These are phyloP conservation scores for Andrena dorsata DNA, from an alignment of 2,888 invertebrate genomes.

Conservation along the genomic window DNA sequence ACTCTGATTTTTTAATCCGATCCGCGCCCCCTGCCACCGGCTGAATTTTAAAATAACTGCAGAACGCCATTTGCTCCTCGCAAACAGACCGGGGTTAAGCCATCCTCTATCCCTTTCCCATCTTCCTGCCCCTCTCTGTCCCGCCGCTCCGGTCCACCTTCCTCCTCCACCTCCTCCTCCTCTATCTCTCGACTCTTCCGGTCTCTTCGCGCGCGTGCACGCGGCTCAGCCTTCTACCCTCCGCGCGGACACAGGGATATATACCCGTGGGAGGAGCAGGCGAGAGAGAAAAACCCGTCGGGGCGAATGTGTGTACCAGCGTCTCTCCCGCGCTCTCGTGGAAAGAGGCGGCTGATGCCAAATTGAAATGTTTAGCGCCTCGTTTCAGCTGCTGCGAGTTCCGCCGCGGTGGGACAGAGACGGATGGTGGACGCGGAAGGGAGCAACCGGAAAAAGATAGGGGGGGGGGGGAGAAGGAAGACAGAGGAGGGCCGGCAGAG, in stretches of 20 bases:
- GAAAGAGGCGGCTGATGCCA: slow-evolving; percentile 70
- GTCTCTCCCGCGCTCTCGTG: slow-evolving; percentile 6
- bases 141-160: slow-evolving; percentile 42
- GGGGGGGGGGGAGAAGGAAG: slow-evolving; percentile 39
- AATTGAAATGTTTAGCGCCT: slow-evolving; percentile 86
- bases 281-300: not conserved
- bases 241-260: slow-evolving; percentile 45
- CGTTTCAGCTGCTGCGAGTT: slow-evolving; percentile 78
- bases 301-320: slow-evolving; percentile 5
- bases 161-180: slow-evolving; percentile 35
- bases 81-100: slow-evolving; percentile 84
- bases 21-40: slow-evolving; percentile 79
- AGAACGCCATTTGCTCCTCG: slow-evolving; percentile 86
- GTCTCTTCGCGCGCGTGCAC: slow-evolving; percentile 29
- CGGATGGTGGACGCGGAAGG: slow-evolving; percentile 30
- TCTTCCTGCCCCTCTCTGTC: slow-evolving; percentile 60
- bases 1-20: slow-evolving; percentile 86
- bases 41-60: slow-evolving; percentile 86
- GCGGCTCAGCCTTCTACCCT: slow-evolving; percentile 35
- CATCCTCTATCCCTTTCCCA: slow-evolving; percentile 65
- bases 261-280: slow-evolving; percentile 14
- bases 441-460: slow-evolving; percentile 34
- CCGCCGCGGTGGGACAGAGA: slow-evolving; percentile 52
- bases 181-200: slow-evolving; percentile 42
- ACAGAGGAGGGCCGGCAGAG: slow-evolving; percentile 55